phyloP scores from a whole-genome alignment of 92 coral and sea anemone species.

The Actinostola sp. region DNA sequence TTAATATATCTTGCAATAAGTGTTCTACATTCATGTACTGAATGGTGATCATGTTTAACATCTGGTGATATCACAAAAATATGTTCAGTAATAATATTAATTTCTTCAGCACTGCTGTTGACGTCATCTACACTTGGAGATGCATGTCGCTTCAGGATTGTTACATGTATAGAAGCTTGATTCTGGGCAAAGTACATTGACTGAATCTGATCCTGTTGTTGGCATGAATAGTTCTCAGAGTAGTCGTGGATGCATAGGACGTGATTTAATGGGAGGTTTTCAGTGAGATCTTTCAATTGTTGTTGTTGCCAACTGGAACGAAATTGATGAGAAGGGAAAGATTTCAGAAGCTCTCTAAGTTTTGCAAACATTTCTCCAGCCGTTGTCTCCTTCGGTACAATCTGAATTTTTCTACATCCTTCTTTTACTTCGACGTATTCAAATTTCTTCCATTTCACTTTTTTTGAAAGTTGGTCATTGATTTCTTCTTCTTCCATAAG shows the following conservation, averaged over 20 bases:
- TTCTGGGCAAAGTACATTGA: slow-evolving; percentile 23
- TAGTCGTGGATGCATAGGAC: slow-evolving; percentile 34
- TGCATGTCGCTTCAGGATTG: slow-evolving; percentile 55
- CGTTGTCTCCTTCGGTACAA: slow-evolving; percentile 36
- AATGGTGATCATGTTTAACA: slow-evolving; percentile 45
- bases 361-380: slow-evolving; percentile 66
- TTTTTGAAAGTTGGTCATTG: no score
- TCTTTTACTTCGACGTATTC: background rate
- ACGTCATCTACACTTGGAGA: slow-evolving; percentile 11
- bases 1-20: slow-evolving; percentile 20
- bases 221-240: slow-evolving; percentile 31
- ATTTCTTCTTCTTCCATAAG: no score
- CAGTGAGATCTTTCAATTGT: slow-evolving; percentile 19
- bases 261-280: slow-evolving; percentile 7
- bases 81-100: slow-evolving; percentile 29
- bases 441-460: no score
- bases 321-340: slow-evolving; percentile 61
- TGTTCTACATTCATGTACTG: slow-evolving; percentile 23
- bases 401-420: slow-evolving; percentile 17
- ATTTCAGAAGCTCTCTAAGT: slow-evolving; percentile 20
- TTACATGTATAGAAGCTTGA: slow-evolving; percentile 55
- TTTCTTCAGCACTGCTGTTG: slow-evolving; percentile 29
- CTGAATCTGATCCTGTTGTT: slow-evolving; percentile 42
- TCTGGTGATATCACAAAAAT: slow-evolving; percentile 40
- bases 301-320: slow-evolving; percentile 20